These are phyloP conservation scores for Hepsetus odoe DNA, from an alignment of 2,113 vertebrate genomes.

Conservation along the genomic window DNA sequence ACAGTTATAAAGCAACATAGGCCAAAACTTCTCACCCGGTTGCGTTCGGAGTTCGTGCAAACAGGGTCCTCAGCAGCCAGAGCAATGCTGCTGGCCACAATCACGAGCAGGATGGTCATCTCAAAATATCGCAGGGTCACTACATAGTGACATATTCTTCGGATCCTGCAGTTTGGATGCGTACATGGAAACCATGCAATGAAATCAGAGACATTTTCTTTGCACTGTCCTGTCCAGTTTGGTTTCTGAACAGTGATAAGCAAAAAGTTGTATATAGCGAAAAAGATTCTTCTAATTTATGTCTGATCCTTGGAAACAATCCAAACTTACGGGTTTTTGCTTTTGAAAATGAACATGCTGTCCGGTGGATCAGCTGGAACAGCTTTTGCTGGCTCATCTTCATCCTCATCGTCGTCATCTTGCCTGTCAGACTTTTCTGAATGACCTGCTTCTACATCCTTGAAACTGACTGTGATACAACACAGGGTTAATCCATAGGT, in stretches of 20 bases:
- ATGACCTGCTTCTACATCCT: constrained; percentile 70
- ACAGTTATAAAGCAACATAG: neutral
- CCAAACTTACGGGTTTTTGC: constrained; percentile 91
- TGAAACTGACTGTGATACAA: constrained; percentile 69
- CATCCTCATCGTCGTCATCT: constrained; percentile 65
- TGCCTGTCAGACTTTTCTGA: constrained; percentile 56
- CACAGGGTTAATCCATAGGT: constrained; percentile 9
- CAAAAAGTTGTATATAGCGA: neutral
- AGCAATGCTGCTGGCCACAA: constrained; percentile 97
- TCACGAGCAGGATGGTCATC: constrained; percentile 98
- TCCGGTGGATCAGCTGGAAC: constrained; percentile 87
- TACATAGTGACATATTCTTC: constrained; percentile 92
- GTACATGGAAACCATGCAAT: constrained; percentile 1
- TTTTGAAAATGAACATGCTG: constrained; percentile 99
- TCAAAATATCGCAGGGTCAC: constrained; percentile 97
- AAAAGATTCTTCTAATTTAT: no score
- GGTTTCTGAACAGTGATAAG: neutral
- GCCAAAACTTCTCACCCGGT: constrained; percentile 80
- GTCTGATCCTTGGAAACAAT: neutral
- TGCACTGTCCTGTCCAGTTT: neutral
- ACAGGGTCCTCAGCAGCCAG: constrained; percentile 95
- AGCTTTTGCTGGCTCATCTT: constrained; percentile 70
- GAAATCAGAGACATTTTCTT: neutral
- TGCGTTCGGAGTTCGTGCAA: constrained; percentile 91
- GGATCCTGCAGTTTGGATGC: constrained; percentile 74